These are phyloP conservation scores for Dendropsophus ebraccatus DNA, from an alignment of 2,113 vertebrate genomes.

Conservation along the genomic window DNA sequence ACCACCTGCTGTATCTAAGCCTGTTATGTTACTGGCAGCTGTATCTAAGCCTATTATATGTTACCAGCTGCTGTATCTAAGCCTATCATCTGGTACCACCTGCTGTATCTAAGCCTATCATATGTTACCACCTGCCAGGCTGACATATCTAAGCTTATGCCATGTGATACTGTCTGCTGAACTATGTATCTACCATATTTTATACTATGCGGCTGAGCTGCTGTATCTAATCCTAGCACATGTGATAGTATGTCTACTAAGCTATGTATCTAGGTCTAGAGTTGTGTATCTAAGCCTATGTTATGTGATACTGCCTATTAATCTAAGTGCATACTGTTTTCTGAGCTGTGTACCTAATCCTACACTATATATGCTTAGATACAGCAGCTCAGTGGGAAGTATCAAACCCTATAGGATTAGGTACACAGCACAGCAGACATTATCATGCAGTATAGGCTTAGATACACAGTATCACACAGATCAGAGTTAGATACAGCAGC, in stretches of 20 bases:
- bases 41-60: neutral
- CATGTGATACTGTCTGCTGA: neutral
- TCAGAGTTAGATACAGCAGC: no score
- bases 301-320: neutral
- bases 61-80: no score
- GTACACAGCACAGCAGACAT: no score
- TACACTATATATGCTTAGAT: no score
- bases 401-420: no score
- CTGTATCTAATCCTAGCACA: no score
- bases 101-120: no score
- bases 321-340: neutral
- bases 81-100: no score
- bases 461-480: no score
- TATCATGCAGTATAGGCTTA: no score
- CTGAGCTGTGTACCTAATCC: neutral
- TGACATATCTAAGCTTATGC: neutral
- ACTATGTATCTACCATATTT: neutral
- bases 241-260: neutral
- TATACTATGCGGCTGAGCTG: neutral
- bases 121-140: no score
- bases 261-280: neutral
- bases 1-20: neutral
- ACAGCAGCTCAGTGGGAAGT: no score
- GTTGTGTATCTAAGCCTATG: neutral
- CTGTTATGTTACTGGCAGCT: neutral